Evolutionary conservation across 2,113 vertebrate species (phyloP).

Genomic region (Camelus dromedarius): DNA sequence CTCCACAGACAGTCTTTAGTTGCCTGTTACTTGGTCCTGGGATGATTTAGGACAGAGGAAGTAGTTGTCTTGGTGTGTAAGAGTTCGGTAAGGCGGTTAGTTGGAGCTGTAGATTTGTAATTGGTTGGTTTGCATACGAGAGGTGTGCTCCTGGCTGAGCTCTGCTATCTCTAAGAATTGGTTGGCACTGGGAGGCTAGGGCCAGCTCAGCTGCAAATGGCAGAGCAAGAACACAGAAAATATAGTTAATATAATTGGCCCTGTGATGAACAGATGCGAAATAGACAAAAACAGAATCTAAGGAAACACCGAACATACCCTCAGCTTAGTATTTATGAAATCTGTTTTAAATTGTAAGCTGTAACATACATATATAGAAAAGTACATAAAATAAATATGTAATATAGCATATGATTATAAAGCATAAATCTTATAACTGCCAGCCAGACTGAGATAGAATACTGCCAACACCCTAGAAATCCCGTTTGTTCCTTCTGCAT

Average conservation of each 20-base stretch:
- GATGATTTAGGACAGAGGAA: background rate
- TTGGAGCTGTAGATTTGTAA: background rate
- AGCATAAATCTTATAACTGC: background rate
- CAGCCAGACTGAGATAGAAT: background rate
- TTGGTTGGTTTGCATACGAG: constrained; percentile 12
- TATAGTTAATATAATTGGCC: background rate
- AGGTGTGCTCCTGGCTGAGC: background rate
- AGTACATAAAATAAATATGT: background rate
- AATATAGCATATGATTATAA: background rate
- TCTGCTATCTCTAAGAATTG: background rate
- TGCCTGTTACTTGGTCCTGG: background rate
- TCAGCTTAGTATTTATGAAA: constrained; percentile 20
- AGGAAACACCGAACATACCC: background rate
- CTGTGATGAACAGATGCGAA: background rate
- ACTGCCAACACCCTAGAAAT: background rate
- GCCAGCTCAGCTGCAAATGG: background rate
- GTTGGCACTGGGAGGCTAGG: background rate
- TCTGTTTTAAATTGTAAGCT: background rate
- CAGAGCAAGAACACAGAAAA: constrained; percentile 1
- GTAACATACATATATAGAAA: background rate
- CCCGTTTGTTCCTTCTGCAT: background rate
- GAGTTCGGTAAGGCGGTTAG: background rate
- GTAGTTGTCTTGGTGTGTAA: background rate
- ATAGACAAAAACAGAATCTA: background rate
- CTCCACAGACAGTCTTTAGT: background rate